A percentile compares a stretch with the other conserved stretches of the same genome.
Conservation (phyloP, 2,888 invertebrate species). For the Xestoiulus laeticollis region DNA sequence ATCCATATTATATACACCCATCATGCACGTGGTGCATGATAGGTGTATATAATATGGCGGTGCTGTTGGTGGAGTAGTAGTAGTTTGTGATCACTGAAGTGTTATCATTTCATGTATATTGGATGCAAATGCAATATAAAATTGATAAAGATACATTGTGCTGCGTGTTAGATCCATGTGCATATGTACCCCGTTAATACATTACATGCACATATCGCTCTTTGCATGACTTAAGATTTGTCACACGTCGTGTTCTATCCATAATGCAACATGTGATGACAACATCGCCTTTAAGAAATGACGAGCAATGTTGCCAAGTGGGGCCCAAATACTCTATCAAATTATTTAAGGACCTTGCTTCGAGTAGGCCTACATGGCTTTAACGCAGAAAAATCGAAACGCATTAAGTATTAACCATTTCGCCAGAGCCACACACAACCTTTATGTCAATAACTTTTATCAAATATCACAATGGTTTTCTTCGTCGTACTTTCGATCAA, state of each 20-base stretch:
- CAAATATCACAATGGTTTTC: not conserved
- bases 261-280: not conserved
- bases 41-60: too few species aligned
- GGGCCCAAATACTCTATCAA: not conserved
- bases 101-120: too few species aligned
- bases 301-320: not conserved
- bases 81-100: too few species aligned
- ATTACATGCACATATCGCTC: too few species aligned
- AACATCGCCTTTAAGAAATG: not conserved
- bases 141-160: too few species aligned
- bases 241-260: not conserved
- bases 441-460: not conserved
- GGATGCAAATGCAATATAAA: too few species aligned
- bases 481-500: slow-evolving; percentile 1
- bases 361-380: not conserved
- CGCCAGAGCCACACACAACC: not conserved
- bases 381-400: not conserved
- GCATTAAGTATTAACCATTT: not conserved
- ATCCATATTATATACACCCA: too few species aligned
- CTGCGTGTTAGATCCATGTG: too few species aligned
- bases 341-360: slow-evolving; percentile 22
- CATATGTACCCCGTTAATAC: too few species aligned
- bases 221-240: too few species aligned
- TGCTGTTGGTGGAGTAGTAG: too few species aligned
- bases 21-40: too few species aligned